Evolutionary conservation across 1,140 invertebrate genomes (phyloP).

Genomic region (Brachionus manjavacas): DNA sequence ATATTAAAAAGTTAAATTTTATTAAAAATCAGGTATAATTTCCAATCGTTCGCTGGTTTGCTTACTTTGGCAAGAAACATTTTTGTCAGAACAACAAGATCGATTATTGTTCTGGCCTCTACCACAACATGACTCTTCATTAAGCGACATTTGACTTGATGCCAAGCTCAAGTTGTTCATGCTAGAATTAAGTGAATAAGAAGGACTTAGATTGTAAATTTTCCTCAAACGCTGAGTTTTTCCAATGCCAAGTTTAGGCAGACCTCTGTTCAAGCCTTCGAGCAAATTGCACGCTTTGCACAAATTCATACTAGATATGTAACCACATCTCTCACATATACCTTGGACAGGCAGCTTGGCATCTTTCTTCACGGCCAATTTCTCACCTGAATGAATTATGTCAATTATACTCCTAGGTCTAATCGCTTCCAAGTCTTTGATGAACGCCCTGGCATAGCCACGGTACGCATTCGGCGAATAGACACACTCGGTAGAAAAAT

Average conservation of each 20-base stretch:
- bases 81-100: background rate
- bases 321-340: slow-evolving; percentile 77
- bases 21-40: background rate
- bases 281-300: slow-evolving; percentile 94
- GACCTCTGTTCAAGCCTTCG: slow-evolving; percentile 86
- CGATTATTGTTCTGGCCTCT: background rate
- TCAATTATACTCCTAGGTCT: slow-evolving; percentile 80
- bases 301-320: slow-evolving; percentile 87
- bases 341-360: slow-evolving; percentile 73
- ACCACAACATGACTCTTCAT: background rate
- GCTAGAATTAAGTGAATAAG: slow-evolving; percentile 38
- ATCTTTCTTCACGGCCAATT: slow-evolving; percentile 66
- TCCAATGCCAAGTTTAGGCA: slow-evolving; percentile 63
- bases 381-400: slow-evolving; percentile 43
- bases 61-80: background rate
- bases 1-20: background rate
- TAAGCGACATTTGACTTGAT: slow-evolving; percentile 6
- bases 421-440: slow-evolving; percentile 93
- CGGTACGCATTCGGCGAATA: slow-evolving; percentile 97
- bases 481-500: slow-evolving; percentile 97
- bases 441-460: slow-evolving; percentile 80
- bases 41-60: background rate
- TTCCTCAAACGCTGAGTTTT: slow-evolving; percentile 37
- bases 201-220: slow-evolving; percentile 24
- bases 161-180: slow-evolving; percentile 8